Evolutionary conservation across 2,888 invertebrate species (phyloP), one percentile per base, ranked within the genome.

Genomic region (Brachyptera risi): DNA sequence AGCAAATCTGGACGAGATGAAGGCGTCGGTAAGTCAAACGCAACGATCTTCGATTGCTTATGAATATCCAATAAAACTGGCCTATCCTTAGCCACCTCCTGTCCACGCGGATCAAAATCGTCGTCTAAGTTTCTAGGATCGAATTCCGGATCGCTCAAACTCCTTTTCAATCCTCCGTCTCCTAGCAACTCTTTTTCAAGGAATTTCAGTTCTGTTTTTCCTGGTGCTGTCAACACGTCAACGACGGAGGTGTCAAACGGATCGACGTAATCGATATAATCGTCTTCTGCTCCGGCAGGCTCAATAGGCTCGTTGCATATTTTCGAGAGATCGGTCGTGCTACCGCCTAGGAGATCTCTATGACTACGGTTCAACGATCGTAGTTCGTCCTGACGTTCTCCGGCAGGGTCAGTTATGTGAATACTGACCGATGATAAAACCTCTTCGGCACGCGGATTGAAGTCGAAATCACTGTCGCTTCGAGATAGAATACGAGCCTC

Each of bases 201-300:
- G 68, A 87, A 83, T 72, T 90, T 89, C 1, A 92, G 73, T 74
- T 92, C 92, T 4, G 87, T 83, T 83, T 73, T 83, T 85, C 38
- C 90, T 0, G 91, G 90, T 59, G 86, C 84, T 47, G 86, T 83
- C 35, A 87, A 80, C 58, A 81, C 80, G 68, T 85, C 84, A 1
- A 90, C 83, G 31, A 84, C 82, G 0, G 92, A 90, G 0, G 93
- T 93, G 71, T 93, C 93, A 69, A 94, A 93, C 0, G 93, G 93
- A 76, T 93, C 93, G 15, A 68, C 66, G 63, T 81, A 80, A 9
- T 82, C 78, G 47, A 79, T 3, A 21, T 80, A 74, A 23, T 75
- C 73, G 49, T 72, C 70, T 49, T 68, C 62, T 23, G 66, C 60
- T 59, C 62, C 24, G 26, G 71, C 69, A 0, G 89, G 89, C 63